Evolutionary conservation across 2,888 invertebrate species (phyloP).

Genomic region (Leucoma salicis): DNA sequence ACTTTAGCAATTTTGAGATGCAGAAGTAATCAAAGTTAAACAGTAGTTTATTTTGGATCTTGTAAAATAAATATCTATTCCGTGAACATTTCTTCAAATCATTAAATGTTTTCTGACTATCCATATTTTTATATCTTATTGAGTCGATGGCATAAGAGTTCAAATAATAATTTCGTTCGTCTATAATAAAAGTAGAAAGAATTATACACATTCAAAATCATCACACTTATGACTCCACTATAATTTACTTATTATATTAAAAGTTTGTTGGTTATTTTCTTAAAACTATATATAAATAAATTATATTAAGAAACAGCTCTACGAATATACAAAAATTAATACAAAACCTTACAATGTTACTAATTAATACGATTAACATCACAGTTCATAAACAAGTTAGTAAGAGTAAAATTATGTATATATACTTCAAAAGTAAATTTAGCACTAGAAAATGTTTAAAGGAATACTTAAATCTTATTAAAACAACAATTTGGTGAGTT

Average conservation of each 20-base stretch:
- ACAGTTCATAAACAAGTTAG: slow-evolving; percentile 82
- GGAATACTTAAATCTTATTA: slow-evolving; percentile 55
- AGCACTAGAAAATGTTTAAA: slow-evolving; percentile 50
- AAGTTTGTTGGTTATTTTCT: slow-evolving; percentile 55
- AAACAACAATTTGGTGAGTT: slow-evolving; percentile 75
- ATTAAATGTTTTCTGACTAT: neutral
- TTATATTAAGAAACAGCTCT: slow-evolving; percentile 77
- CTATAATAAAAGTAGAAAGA: too few species aligned
- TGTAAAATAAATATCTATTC: too few species aligned
- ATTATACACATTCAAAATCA: slow-evolving; percentile 5
- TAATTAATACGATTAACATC: slow-evolving; percentile 82
- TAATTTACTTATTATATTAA: slow-evolving; percentile 46
- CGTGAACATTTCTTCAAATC: neutral
- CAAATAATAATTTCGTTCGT: slow-evolving; percentile 38
- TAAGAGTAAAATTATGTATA: slow-evolving; percentile 58
- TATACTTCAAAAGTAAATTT: slow-evolving; percentile 68
- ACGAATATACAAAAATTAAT: slow-evolving; percentile 81
- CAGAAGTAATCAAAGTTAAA: neutral
- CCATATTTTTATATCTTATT: neutral
- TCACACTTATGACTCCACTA: slow-evolving; percentile 20
- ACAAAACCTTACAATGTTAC: slow-evolving; percentile 71
- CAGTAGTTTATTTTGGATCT: neutral
- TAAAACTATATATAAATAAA: slow-evolving; percentile 75
- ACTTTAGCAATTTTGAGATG: slow-evolving; percentile 1
- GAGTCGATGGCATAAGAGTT: slow-evolving; percentile 4